Base-by-base conservation (phyloP, 2,888 invertebrate genomes). In the Drepanosiphum platanoidis region DNA sequence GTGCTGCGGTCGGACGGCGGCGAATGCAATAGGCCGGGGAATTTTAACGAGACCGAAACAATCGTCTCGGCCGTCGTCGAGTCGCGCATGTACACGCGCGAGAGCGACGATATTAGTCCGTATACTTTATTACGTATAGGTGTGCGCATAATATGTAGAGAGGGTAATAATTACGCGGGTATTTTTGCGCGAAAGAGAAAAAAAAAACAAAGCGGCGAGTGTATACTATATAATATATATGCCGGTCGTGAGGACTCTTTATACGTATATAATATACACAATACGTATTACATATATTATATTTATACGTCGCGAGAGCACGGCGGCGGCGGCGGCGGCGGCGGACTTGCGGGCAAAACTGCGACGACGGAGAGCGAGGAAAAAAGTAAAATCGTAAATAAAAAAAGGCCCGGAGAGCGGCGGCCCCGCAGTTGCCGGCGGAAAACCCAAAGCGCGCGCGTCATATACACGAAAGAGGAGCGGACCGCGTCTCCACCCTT, bases 21-120 rank as follows among this genome's bases (percentile, higher is more conserved):
- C 15, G 11, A 39, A n/a, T n/a, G n/a, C n/a, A n/a, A n/a, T 11
- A 9, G 70, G 18, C 52, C 70, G 58, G 71, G 70, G 81, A 71
- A 71, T 81, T 71, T 81, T 81, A 80, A 80, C 80, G 80, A 80
- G 80, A 68, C 80, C 68, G 34, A 80, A 80, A 80, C 80, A 80
- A 80, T 80, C 42, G 75, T 75, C 74, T 22, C n/a, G n/a, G n/a
- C 11, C 8, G 75, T 75, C 75, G 15, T 27, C 13, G 78, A 9
- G 30, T 11, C 70, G 4, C 75, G 52, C 18, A 27, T 8, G 39
- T 13, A 36, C 58, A 22, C 4, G 39, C 61, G n/a, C 34, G 72
- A 11, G n/a, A n/a, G 5, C 13, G 30, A 36, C 18, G 8, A 64
- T n/a, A 72, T 42, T 11, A 64, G 27, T n/a, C 5, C n/a, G 7